These are phyloP conservation scores for Heliconius ismenius DNA, from an alignment of 2,888 invertebrate species.

Conservation along the genomic window DNA sequence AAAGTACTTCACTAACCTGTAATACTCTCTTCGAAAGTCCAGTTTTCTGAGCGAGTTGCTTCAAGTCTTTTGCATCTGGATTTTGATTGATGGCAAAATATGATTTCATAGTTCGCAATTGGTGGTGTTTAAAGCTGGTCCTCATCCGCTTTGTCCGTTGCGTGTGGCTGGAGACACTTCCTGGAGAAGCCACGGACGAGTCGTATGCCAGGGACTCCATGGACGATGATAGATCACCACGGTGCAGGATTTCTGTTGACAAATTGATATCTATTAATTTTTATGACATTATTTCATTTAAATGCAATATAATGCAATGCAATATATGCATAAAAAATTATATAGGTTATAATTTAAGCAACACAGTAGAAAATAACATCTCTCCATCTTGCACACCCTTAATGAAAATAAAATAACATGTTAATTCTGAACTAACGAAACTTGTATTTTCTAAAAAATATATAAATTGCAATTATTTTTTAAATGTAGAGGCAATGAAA, in stretches of 20 bases:
- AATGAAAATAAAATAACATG: not conserved
- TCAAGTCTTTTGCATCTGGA: conserved; percentile 99
- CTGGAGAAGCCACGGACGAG: conserved; percentile 87
- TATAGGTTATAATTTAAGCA: not conserved
- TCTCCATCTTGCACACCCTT: not conserved
- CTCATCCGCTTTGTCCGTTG: conserved; percentile 96
- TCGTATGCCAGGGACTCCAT: conserved; percentile 90
- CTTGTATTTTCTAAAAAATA: not conserved
- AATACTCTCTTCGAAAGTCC: conserved; percentile 98
- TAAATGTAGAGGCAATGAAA: not conserved
- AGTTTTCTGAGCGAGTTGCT: conserved; percentile 98
- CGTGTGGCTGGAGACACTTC: conserved; percentile 82
- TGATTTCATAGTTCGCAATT: conserved; percentile 98
- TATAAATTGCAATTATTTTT: too few species aligned
- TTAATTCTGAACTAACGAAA: not conserved
- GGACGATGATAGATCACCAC: conserved; percentile 87
- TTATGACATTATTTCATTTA: not conserved
- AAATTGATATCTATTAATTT: not conserved
- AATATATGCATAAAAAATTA: too few species aligned
- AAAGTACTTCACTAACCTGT: conserved; percentile 85
- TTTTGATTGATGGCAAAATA: conserved; percentile 99
- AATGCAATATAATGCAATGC: too few species aligned
- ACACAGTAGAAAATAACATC: not conserved
- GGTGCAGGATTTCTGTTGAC: conserved; percentile 86
- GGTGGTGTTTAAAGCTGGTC: conserved; percentile 99